Percentiles rank a stretch among this genome's conserved stretches.
phyloP scores from a whole-genome alignment of 1,140 invertebrate species.

The Sarcophaga bullata region DNA sequence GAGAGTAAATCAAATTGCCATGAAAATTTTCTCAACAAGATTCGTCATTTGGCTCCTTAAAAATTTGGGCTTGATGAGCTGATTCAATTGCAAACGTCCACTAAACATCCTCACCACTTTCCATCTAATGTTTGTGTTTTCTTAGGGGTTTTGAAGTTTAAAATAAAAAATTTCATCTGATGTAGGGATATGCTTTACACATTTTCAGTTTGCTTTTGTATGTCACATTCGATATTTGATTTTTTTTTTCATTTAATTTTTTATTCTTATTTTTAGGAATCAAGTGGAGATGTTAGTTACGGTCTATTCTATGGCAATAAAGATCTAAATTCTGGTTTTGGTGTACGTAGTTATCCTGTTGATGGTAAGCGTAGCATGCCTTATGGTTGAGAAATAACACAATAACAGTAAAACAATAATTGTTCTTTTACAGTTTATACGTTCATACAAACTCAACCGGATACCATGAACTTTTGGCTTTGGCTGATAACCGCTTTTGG shows the following conservation, averaged over 20 bases:
- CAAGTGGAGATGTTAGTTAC: constrained; percentile 81
- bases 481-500: constrained; percentile 61
- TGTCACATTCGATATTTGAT: too few species aligned
- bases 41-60: too few species aligned
- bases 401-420: background rate
- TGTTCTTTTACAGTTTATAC: constrained; percentile 51
- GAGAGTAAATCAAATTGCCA: too few species aligned
- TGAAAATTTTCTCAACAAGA: too few species aligned
- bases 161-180: too few species aligned
- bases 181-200: too few species aligned
- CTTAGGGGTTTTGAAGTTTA: too few species aligned
- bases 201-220: too few species aligned
- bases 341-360: constrained; percentile 72
- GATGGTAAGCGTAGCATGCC: constrained; percentile 49
- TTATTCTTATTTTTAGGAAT: constrained; percentile 66
- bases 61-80: too few species aligned
- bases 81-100: too few species aligned
- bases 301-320: constrained; percentile 87
- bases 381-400: background rate
- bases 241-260: background rate
- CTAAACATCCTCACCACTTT: too few species aligned
- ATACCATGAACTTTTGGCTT: constrained; percentile 59
- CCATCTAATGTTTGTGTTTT: too few species aligned
- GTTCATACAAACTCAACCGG: constrained; percentile 57
- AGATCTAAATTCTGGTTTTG: constrained; percentile 83